These are phyloP conservation scores for Agrochola circellaris DNA, from an alignment of 2,888 invertebrate species.

Conservation along the genomic window DNA sequence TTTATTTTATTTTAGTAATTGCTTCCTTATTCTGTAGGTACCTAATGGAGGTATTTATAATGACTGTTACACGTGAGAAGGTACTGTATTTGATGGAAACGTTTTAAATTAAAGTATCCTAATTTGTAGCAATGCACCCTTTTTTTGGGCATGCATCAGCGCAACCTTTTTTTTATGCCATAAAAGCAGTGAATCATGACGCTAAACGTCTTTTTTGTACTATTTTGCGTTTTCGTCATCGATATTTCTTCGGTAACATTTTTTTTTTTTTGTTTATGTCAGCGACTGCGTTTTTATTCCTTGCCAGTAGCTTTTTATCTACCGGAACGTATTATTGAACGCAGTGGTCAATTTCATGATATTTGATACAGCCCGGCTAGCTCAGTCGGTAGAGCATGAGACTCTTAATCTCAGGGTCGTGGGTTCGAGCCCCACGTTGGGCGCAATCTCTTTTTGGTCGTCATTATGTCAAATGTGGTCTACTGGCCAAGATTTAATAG, in stretches of 20 bases:
- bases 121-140: conserved; percentile 21
- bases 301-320: background rate
- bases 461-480: background rate
- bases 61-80: background rate
- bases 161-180: conserved; percentile 5
- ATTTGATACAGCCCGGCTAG: conserved; percentile 85
- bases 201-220: background rate
- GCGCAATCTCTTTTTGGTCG: conserved; percentile 76
- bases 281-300: background rate
- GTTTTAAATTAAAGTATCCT: background rate
- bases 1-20: conserved; percentile 6
- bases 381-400: conserved; percentile 91
- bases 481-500: background rate
- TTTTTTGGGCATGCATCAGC: conserved; percentile 16
- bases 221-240: background rate
- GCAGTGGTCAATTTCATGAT: background rate
- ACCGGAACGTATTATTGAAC: conserved; percentile 1
- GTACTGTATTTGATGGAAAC: background rate
- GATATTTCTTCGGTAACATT: conserved; percentile 9
- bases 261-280: conserved; percentile 15
- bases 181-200: conserved; percentile 26
- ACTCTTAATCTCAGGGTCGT: conserved; percentile 92
- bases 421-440: conserved; percentile 92
- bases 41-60: background rate
- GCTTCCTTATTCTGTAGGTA: conserved; percentile 3